Percentiles rank a stretch among this genome's conserved stretches.
phyloP scores from a whole-genome alignment of 2,113 vertebrate genomes.

The Cranoglanis bouderius region DNA sequence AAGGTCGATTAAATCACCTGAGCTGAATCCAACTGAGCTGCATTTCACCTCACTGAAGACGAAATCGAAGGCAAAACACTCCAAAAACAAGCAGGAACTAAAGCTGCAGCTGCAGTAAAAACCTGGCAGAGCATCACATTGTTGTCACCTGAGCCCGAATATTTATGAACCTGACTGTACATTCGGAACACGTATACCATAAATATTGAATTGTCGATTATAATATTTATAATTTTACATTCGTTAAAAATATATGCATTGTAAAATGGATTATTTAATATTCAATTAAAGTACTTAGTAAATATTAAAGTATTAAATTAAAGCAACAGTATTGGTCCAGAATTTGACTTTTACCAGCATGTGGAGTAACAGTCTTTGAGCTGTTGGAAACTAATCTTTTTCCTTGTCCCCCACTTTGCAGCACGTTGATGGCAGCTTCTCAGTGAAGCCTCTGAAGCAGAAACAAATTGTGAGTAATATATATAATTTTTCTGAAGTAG shows the following conservation, averaged over 20 bases:
- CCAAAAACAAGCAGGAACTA: too few species aligned
- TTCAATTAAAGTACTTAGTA: neutral
- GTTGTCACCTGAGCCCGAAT: too few species aligned
- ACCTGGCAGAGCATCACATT: too few species aligned
- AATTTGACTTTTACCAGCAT: neutral
- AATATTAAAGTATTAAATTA: neutral
- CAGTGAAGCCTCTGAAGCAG: constrained; percentile 96
- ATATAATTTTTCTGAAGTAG: neutral
- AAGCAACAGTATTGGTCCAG: neutral
- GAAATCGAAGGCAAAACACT: too few species aligned
- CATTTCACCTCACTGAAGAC: too few species aligned
- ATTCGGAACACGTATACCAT: neutral
- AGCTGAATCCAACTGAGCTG: too few species aligned
- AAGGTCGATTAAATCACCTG: too few species aligned
- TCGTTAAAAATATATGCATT: neutral
- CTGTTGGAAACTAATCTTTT: neutral
- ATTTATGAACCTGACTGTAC: neutral
- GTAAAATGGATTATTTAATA: neutral
- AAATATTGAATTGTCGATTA: neutral
- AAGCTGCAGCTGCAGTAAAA: too few species aligned
- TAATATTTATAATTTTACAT: neutral
- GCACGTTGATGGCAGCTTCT: constrained; percentile 97
- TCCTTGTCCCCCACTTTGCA: constrained; percentile 58
- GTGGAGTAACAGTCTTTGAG: neutral
- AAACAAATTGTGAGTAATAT: constrained; percentile 92